Evolutionary conservation across 2,113 vertebrate species (phyloP).

Genomic region (Tenrec ecaudatus): DNA sequence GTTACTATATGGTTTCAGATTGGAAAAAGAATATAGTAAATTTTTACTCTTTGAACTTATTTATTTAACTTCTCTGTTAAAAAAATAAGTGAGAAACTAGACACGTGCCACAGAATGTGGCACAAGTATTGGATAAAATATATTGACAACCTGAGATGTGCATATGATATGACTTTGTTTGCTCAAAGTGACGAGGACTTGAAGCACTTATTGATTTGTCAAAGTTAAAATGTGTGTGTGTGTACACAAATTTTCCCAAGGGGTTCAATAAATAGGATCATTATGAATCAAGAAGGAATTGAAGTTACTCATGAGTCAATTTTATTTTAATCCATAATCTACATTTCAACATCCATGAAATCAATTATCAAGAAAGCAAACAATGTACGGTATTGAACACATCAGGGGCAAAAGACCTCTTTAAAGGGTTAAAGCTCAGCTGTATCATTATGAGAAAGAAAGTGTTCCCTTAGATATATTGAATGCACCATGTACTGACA

Average conservation of each 20-base stretch:
- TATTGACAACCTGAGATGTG: not conserved
- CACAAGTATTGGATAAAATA: not conserved
- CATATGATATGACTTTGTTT: not conserved
- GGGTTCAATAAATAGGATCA: not conserved
- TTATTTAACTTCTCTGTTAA: not conserved
- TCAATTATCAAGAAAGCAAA: too few species aligned
- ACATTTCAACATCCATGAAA: too few species aligned
- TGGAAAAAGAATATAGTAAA: not conserved
- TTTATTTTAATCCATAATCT: too few species aligned
- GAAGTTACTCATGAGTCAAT: too few species aligned
- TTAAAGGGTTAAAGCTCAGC: too few species aligned
- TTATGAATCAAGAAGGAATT: not conserved
- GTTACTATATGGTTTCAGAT: not conserved
- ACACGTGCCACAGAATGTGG: not conserved
- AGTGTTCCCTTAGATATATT: too few species aligned
- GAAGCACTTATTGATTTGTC: not conserved
- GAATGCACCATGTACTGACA: too few species aligned
- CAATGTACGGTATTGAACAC: too few species aligned
- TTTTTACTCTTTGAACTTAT: not conserved
- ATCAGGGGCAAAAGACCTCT: too few species aligned
- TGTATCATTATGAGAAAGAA: too few species aligned
- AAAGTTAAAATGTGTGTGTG: not conserved
- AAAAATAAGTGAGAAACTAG: not conserved
- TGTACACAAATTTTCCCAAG: not conserved
- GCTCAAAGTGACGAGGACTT: not conserved